Conservation (phyloP, 2,888 invertebrate species). For the Lasioglossum malachurum region DNA sequence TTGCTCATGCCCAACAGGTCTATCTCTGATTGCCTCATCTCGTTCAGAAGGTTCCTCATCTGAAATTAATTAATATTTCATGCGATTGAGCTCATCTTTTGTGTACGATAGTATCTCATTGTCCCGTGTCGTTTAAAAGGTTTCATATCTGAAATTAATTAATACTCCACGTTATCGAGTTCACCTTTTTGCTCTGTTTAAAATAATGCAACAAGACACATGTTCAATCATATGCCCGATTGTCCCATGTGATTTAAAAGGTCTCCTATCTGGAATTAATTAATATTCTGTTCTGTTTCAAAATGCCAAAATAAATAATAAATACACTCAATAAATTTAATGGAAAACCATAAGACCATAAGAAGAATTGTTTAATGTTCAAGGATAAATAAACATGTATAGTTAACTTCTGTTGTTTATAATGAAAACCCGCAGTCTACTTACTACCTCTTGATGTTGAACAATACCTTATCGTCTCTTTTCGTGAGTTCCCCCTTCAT, state of each 20-base stretch:
- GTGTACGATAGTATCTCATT: neutral
- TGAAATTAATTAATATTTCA: slow-evolving; percentile 40
- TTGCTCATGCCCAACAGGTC: slow-evolving; percentile 59
- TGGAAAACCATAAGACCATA: neutral
- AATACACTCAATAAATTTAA: neutral
- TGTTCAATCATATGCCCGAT: slow-evolving; percentile 23
- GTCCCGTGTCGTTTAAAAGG: neutral
- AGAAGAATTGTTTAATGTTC: too few relatives aligned
- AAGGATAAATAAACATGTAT: too few relatives aligned
- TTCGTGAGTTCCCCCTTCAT: slow-evolving; percentile 71
- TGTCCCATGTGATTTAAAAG: slow-evolving; percentile 65
- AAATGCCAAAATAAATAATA: neutral
- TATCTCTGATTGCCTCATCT: slow-evolving; percentile 67
- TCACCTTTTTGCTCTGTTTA: neutral
- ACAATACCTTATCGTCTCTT: slow-evolving; percentile 73
- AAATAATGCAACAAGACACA: neutral
- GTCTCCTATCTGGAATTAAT: slow-evolving; percentile 65
- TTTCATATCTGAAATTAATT: neutral
- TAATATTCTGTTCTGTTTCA: neutral
- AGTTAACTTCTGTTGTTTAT: too few relatives aligned
- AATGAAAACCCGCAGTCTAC: neutral
- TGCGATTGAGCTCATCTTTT: too few relatives aligned
- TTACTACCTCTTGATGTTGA: neutral
- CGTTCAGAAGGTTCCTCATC: slow-evolving; percentile 69
- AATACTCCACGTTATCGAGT: neutral